phyloP scores from a whole-genome alignment of 2,113 vertebrate genomes.

The Heteronetta atricapilla region DNA sequence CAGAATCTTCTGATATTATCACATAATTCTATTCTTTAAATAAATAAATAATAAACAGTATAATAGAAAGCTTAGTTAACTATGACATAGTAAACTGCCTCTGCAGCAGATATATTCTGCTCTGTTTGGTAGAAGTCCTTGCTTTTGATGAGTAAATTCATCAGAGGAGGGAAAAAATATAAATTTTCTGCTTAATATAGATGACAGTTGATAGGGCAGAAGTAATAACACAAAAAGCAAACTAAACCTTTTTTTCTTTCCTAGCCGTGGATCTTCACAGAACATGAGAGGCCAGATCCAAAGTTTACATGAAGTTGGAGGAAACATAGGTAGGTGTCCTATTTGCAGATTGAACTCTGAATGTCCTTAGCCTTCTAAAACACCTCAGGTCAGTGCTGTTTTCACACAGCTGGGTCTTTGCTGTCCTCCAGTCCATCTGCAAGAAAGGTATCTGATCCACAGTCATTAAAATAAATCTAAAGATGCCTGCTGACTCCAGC shows the following conservation, averaged over 20 bases:
- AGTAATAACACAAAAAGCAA: background rate
- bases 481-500: background rate
- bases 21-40: background rate
- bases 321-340: conserved; percentile 86
- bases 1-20: background rate
- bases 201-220: background rate
- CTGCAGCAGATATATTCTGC: background rate
- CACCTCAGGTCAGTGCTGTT: background rate
- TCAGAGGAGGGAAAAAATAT: background rate
- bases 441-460: background rate
- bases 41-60: background rate
- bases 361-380: background rate
- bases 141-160: background rate
- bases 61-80: background rate
- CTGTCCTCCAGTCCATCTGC: background rate
- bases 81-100: background rate
- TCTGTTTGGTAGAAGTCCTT: background rate
- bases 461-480: background rate
- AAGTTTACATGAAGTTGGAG: conserved; percentile 88
- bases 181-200: background rate
- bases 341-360: background rate
- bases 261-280: conserved; percentile 68
- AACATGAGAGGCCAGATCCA: conserved; percentile 77
- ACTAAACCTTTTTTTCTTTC: conserved; percentile 19
- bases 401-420: background rate